Conservation (phyloP, 53 echinoderm and acorn worm genomes). For the Echinometra lucunter region DNA sequence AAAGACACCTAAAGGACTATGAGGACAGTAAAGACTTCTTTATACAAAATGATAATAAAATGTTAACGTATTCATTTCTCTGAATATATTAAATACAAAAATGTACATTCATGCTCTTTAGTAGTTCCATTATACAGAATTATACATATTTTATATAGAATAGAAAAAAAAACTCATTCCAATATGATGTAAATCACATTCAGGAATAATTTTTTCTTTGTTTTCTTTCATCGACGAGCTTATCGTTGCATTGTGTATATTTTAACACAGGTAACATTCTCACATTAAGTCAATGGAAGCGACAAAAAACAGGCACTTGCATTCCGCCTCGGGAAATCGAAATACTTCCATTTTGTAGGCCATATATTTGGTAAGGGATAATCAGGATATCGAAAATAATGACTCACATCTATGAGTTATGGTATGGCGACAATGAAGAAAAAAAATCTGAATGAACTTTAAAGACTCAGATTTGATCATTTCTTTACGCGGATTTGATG, state of each 20-base stretch:
- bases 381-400: too few species aligned
- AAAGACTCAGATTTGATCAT: too few species aligned
- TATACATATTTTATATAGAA: neutral
- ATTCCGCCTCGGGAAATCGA: neutral
- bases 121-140: conserved; percentile 1
- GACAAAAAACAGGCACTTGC: conserved; percentile 11
- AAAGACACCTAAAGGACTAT: neutral
- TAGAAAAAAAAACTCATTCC: neutral
- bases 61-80: neutral
- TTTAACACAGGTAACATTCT: neutral
- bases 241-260: neutral
- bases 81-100: conserved; percentile 54
- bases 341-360: neutral
- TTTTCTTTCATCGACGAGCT: neutral
- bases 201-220: neutral
- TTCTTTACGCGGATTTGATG: too few species aligned
- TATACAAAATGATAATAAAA: conserved; percentile 44
- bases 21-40: conserved; percentile 6
- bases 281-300: neutral
- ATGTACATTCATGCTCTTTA: conserved; percentile 56
- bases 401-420: too few species aligned
- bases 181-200: neutral
- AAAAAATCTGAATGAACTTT: too few species aligned
- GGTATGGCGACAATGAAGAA: too few species aligned
- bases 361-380: too few species aligned